Evolutionary conservation across 1,140 invertebrate species (phyloP).

Genomic region (Drosophila setifemur): DNA sequence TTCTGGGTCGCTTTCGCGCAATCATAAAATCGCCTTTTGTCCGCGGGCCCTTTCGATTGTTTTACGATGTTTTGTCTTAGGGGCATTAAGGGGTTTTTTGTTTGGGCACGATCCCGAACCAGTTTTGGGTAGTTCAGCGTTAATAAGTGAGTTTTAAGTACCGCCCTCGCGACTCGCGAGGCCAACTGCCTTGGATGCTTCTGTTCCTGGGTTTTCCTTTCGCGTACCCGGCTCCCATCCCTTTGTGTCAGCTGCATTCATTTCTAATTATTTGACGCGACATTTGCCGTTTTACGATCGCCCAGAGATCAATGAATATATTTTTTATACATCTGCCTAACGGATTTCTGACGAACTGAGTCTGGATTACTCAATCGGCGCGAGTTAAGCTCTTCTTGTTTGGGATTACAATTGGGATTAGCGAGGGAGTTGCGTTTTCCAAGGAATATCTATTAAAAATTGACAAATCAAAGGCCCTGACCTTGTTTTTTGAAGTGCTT

Average conservation of each 20-base stretch:
- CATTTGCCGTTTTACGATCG: conserved; percentile 27
- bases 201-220: conserved; percentile 22
- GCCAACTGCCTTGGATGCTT: conserved; percentile 25
- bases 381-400: conserved; percentile 7
- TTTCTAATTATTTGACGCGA: conserved; percentile 68
- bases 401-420: conserved; percentile 35
- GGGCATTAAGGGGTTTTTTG: conserved; percentile 76
- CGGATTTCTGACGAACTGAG: conserved; percentile 17
- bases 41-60: conserved; percentile 57
- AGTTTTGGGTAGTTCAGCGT: conserved; percentile 42
- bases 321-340: conserved; percentile 35
- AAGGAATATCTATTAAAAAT: neutral
- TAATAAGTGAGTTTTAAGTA: conserved; percentile 72
- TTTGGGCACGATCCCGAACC: conserved; percentile 52
- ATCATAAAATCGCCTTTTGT: conserved; percentile 60
- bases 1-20: conserved; percentile 38
- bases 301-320: conserved; percentile 57
- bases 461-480: neutral
- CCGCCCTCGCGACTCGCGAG: conserved; percentile 22
- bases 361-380: conserved; percentile 62
- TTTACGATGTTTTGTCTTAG: conserved; percentile 70
- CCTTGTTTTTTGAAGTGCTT: too few relatives aligned
- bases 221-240: conserved; percentile 21
- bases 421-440: neutral
- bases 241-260: conserved; percentile 64